Percentiles rank a stretch among this genome's conserved stretches.
phyloP scores from a whole-genome alignment of 1,140 invertebrate species.

The Coelopa frigida region DNA sequence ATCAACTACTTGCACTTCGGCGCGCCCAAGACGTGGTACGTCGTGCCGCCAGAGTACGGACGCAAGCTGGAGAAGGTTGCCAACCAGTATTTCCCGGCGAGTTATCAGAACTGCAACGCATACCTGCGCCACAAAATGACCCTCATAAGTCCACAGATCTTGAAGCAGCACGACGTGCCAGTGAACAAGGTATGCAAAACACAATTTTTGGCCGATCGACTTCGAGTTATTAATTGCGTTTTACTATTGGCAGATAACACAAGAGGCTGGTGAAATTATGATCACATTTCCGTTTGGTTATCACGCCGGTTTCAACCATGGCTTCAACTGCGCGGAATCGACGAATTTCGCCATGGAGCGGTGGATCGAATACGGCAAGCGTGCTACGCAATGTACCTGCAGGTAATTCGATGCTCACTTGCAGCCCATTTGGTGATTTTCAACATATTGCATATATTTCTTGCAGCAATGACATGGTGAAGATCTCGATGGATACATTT shows the following conservation, averaged over 20 bases:
- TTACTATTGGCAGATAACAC: slow-evolving; percentile 64
- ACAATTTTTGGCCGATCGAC: not conserved
- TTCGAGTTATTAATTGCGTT: not conserved
- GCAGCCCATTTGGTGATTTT: not conserved
- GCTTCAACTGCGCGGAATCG: slow-evolving; percentile 98
- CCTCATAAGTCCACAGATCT: slow-evolving; percentile 86
- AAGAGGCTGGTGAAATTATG: slow-evolving; percentile 96
- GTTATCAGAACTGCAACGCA: slow-evolving; percentile 80
- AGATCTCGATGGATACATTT: slow-evolving; percentile 97
- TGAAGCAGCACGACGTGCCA: slow-evolving; percentile 91
- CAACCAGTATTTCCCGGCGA: slow-evolving; percentile 82
- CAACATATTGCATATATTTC: not conserved
- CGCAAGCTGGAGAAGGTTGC: slow-evolving; percentile 86
- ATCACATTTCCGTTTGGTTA: slow-evolving; percentile 98
- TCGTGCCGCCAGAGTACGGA: slow-evolving; percentile 91
- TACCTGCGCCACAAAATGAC: slow-evolving; percentile 99
- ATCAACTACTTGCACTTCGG: slow-evolving; percentile 97
- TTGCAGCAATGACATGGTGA: slow-evolving; percentile 81
- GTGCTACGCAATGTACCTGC: slow-evolving; percentile 78
- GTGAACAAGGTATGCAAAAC: slow-evolving; percentile 65
- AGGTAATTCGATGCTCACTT: slow-evolving; percentile 7
- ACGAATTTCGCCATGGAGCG: slow-evolving; percentile 96
- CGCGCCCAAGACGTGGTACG: slow-evolving; percentile 94
- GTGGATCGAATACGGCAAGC: slow-evolving; percentile 98
- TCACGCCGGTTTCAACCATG: slow-evolving; percentile 95